Percentiles rank a stretch among this genome's conserved stretches.
These are phyloP conservation scores for Apamea crenata DNA, from an alignment of 2,888 invertebrate species.

Conservation along the genomic window DNA sequence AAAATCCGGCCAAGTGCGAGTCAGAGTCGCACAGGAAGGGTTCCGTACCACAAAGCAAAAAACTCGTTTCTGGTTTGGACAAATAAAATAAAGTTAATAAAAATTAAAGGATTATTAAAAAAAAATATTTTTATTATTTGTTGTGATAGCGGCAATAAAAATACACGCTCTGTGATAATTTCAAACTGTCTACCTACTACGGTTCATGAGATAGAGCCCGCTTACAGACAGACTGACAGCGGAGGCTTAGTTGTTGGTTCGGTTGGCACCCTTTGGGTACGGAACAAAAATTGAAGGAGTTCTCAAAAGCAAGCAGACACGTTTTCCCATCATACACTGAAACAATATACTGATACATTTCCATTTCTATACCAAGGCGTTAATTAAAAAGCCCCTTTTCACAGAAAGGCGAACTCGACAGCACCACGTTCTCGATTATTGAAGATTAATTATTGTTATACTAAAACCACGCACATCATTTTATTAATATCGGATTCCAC, in stretches of 20 bases:
- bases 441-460: conserved; percentile 61
- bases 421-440: conserved; percentile 49
- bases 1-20: no score
- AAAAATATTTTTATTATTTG: no score
- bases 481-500: conserved; percentile 68
- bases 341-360: conserved; percentile 28
- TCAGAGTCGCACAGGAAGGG: no score
- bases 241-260: neutral
- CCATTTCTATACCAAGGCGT: conserved; percentile 14
- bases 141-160: neutral
- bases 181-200: neutral
- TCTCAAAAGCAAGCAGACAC: neutral
- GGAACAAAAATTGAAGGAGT: conserved; percentile 1
- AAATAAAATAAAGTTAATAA: no score
- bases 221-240: neutral
- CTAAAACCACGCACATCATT: conserved; percentile 62
- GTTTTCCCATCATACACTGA: neutral
- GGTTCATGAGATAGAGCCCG: neutral
- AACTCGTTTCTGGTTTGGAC: no score
- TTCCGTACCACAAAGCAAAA: no score
- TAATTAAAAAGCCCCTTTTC: conserved; percentile 51
- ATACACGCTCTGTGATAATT: neutral
- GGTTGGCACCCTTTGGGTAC: neutral
- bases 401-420: conserved; percentile 40
- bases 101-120: no score